Evolutionary conservation across 2,888 invertebrate species (phyloP).

Genomic region (Smittia sp.): DNA sequence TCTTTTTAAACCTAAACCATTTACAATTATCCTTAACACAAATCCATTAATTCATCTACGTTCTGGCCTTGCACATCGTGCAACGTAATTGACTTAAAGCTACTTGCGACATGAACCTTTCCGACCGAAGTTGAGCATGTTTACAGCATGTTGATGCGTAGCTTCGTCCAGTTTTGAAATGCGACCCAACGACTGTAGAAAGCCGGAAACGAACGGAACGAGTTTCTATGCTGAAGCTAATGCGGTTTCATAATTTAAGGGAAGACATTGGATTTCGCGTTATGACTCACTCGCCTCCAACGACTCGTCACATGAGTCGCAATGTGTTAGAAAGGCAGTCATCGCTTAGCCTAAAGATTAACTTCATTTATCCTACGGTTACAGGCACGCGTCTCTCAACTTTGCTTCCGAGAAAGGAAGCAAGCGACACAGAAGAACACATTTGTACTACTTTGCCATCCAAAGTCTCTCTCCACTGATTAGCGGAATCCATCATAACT

Average conservation of each 20-base stretch:
- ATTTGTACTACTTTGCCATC: conserved; percentile 7
- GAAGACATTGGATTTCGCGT: neutral
- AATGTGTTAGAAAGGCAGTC: neutral
- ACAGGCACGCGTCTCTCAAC: neutral
- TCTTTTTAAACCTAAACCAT: no score
- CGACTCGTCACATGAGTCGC: neutral
- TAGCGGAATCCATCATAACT: neutral
- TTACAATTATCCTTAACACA: no score
- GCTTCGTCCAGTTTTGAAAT: no score
- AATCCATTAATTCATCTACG: no score
- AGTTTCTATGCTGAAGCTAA: no score
- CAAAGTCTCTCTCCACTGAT: neutral
- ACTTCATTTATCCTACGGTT: neutral
- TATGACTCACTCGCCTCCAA: neutral
- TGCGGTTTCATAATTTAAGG: neutral
- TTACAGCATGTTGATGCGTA: no score
- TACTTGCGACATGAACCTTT: no score
- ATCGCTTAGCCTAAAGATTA: neutral
- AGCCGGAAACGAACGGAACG: no score
- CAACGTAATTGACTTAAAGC: no score
- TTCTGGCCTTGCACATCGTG: no score
- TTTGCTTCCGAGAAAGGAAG: neutral
- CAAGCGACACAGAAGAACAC: neutral
- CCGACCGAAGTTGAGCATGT: no score
- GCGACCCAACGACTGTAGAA: no score